Conservation (phyloP, 2,113 vertebrate species). For the Oryzias curvinotus region DNA sequence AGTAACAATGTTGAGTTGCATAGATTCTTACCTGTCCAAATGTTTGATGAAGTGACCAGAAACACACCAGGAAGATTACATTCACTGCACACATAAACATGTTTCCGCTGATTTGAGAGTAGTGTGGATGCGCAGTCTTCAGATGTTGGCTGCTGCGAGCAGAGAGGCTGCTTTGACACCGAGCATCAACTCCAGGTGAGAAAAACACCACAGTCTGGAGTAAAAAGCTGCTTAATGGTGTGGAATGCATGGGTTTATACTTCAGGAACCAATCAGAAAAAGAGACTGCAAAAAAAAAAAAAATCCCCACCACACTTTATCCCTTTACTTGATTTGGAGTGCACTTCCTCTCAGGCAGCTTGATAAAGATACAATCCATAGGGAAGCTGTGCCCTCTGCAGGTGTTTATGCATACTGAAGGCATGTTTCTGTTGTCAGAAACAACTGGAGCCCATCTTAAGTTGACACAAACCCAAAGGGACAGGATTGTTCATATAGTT, state of each 20-base stretch:
- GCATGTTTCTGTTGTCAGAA: constrained; percentile 1
- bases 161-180: constrained; percentile 11
- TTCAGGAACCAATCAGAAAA: constrained; percentile 67
- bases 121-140: not conserved
- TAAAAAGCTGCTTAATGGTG: constrained; percentile 45
- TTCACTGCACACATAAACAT: constrained; percentile 59
- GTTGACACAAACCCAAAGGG: no score
- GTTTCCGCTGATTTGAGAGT: constrained; percentile 36
- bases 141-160: constrained; percentile 8
- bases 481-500: no score
- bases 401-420: constrained; percentile 21
- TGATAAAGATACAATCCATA: constrained; percentile 23
- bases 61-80: constrained; percentile 53
- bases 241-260: constrained; percentile 62
- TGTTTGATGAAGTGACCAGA: constrained; percentile 47
- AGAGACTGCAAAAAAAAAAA: constrained; percentile 47
- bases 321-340: constrained; percentile 51
- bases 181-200: constrained; percentile 42
- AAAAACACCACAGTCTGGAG: constrained; percentile 40
- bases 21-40: constrained; percentile 72
- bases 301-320: constrained; percentile 41
- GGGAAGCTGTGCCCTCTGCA: constrained; percentile 63
- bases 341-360: constrained; percentile 46
- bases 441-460: no score
- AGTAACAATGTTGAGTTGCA: not conserved